Evolutionary conservation across 2,113 vertebrate species (phyloP).

Genomic region (Cryptotis parvus): DNA sequence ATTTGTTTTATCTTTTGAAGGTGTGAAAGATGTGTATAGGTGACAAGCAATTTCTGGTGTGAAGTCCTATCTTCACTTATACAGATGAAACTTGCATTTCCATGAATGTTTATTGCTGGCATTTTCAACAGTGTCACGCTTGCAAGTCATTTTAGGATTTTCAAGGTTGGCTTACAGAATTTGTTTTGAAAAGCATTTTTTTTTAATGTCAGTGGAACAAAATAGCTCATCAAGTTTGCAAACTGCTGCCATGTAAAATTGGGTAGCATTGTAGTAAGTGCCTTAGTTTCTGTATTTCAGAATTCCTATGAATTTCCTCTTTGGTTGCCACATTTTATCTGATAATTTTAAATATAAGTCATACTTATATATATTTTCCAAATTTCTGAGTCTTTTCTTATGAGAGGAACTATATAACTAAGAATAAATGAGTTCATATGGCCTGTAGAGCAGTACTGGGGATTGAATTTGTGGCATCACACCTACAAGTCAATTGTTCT

Average conservation of each 20-base stretch:
- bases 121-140: slow-evolving; percentile 44
- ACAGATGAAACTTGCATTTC: slow-evolving; percentile 20
- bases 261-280: background rate
- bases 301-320: background rate
- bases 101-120: background rate
- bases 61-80: background rate
- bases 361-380: background rate
- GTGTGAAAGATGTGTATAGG: background rate
- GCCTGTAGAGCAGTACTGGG: background rate
- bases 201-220: slow-evolving; percentile 47
- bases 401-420: background rate
- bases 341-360: background rate
- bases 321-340: background rate
- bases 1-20: slow-evolving; percentile 49
- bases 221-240: slow-evolving; percentile 57
- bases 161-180: slow-evolving; percentile 56
- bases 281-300: background rate
- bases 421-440: background rate
- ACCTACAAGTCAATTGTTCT: too few relatives aligned
- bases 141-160: slow-evolving; percentile 28
- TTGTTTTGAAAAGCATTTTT: slow-evolving; percentile 61
- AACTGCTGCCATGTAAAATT: background rate
- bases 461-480: too few relatives aligned
- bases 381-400: background rate
- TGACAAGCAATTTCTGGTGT: background rate